Conservation (phyloP, 2,888 invertebrate genomes). For the Belgica antarctica region DNA sequence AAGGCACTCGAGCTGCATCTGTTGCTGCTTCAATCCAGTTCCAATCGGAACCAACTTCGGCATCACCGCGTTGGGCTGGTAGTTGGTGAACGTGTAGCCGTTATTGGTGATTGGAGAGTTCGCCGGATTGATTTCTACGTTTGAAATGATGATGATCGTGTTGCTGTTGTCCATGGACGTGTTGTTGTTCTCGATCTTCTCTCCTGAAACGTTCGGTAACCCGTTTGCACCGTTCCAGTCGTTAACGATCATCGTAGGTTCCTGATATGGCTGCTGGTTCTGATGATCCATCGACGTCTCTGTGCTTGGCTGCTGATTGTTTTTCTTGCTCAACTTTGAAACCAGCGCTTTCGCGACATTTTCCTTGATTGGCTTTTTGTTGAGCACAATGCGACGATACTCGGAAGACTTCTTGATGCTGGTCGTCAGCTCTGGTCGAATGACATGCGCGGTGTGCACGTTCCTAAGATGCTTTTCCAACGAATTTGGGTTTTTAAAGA, state of each 20-base stretch:
- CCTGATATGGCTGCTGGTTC: background rate
- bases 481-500: slow-evolving; percentile 52
- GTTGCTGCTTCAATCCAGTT: background rate
- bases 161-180: slow-evolving; percentile 30
- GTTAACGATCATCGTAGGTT: background rate
- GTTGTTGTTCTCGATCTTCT: background rate
- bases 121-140: slow-evolving; percentile 38
- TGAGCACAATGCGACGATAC: slow-evolving; percentile 41
- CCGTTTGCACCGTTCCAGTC: slow-evolving; percentile 7
- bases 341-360: slow-evolving; percentile 45
- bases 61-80: slow-evolving; percentile 15
- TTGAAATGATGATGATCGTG: slow-evolving; percentile 40
- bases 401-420: slow-evolving; percentile 41
- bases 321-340: slow-evolving; percentile 45
- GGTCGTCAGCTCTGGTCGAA: slow-evolving; percentile 38
- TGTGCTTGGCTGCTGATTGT: background rate
- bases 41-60: slow-evolving; percentile 34
- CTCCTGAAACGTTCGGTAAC: background rate
- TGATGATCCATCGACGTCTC: background rate
- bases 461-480: slow-evolving; percentile 46
- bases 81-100: slow-evolving; percentile 39
- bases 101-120: slow-evolving; percentile 18
- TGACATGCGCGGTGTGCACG: slow-evolving; percentile 44
- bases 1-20: background rate
- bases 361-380: slow-evolving; percentile 45